Percentiles rank a stretch among this genome's conserved stretches.
Evolutionary conservation across 1,140 invertebrate species (phyloP).

Genomic region (Papilio aristodemus): DNA sequence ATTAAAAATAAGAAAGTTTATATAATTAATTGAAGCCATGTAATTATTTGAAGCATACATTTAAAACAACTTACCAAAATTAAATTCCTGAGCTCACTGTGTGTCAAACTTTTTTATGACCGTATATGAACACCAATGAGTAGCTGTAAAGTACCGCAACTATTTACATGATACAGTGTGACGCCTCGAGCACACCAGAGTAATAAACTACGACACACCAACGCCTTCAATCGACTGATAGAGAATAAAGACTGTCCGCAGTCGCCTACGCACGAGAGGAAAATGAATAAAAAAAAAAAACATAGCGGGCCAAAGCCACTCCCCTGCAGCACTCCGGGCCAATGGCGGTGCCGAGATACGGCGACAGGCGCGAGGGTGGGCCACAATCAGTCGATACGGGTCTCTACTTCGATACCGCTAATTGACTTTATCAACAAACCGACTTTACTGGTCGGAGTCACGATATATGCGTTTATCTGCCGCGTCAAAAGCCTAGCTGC

Average conservation of each 20-base stretch:
- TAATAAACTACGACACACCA: constrained; percentile 77
- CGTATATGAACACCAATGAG: constrained; percentile 58
- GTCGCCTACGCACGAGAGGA: constrained; percentile 68
- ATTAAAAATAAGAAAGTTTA: no score
- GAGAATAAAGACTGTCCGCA: constrained; percentile 66
- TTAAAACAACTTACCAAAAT: background rate
- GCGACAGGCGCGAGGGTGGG: constrained; percentile 67
- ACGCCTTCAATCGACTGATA: constrained; percentile 74
- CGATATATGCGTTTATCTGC: constrained; percentile 78
- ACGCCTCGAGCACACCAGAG: constrained; percentile 62
- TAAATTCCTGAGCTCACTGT: constrained; percentile 18
- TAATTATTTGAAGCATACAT: no score
- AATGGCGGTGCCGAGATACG: constrained; percentile 59
- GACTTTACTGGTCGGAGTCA: constrained; percentile 77
- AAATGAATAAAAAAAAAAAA: constrained; percentile 69
- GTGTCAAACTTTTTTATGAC: constrained; percentile 35
- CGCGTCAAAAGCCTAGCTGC: constrained; percentile 77
- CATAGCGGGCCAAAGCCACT: constrained; percentile 64
- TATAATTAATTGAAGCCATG: no score
- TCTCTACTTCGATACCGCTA: constrained; percentile 77
- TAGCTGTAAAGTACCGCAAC: constrained; percentile 62
- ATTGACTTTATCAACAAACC: constrained; percentile 80
- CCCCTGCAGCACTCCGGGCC: constrained; percentile 64
- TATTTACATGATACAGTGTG: constrained; percentile 67
- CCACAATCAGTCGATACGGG: constrained; percentile 71